Percentiles rank a stretch among this genome's conserved stretches.
Evolutionary conservation across 1,140 invertebrate genomes (phyloP).

Genomic region (Drosophila prosaltans): DNA sequence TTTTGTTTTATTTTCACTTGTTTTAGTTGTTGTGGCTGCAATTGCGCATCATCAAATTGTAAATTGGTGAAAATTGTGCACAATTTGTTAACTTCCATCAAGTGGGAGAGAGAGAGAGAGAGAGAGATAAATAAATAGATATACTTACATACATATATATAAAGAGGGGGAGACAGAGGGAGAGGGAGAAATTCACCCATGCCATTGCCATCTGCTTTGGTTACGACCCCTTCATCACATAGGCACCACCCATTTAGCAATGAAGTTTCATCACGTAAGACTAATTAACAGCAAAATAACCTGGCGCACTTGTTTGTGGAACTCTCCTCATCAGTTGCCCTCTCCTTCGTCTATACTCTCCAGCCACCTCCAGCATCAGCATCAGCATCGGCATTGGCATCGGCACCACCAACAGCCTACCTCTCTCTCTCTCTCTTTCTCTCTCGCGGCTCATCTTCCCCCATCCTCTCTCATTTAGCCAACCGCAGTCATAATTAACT

Average conservation of each 20-base stretch:
- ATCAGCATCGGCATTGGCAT: not conserved
- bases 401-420: not conserved
- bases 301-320: conserved; percentile 71
- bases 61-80: conserved; percentile 79
- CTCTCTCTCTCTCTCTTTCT: not conserved
- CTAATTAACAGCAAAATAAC: conserved; percentile 79
- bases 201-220: conserved; percentile 9
- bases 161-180: not conserved
- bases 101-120: not conserved
- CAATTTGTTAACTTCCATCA: conserved; percentile 62
- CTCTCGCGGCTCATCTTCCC: not conserved
- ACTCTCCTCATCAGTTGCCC: conserved; percentile 38
- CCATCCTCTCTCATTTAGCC: not conserved
- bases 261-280: conserved; percentile 74
- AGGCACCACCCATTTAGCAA: conserved; percentile 65
- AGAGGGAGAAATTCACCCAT: conserved; percentile 16
- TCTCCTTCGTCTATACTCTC: not conserved
- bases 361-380: not conserved
- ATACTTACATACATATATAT: no score
- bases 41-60: conserved; percentile 73
- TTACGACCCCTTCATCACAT: conserved; percentile 29
- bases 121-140: not conserved
- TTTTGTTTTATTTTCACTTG: conserved; percentile 32
- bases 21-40: conserved; percentile 29
- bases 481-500: conserved; percentile 76